Evolutionary conservation across 2,888 invertebrate genomes (phyloP).

Genomic region (Campaea margaritaria): DNA sequence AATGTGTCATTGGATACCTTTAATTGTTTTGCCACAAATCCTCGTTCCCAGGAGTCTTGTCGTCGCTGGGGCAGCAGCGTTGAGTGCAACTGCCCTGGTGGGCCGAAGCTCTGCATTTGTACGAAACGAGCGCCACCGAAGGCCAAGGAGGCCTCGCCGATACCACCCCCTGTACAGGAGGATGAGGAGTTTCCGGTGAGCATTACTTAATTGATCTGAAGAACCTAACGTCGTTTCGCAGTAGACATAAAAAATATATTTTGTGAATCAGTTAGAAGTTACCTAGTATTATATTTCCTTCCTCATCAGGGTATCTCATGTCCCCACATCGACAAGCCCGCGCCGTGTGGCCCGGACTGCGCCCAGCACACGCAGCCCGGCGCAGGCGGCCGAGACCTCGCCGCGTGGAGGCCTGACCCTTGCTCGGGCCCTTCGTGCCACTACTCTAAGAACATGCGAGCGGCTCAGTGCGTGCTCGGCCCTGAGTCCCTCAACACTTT

Average conservation of each 20-base stretch:
- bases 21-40: neutral
- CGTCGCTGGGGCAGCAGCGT: slow-evolving; percentile 62
- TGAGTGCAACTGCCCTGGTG: slow-evolving; percentile 76
- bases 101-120: slow-evolving; percentile 67
- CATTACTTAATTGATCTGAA: no score
- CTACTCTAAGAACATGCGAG: slow-evolving; percentile 66
- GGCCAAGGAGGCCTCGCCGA: slow-evolving; percentile 49
- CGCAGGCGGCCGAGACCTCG: slow-evolving; percentile 47
- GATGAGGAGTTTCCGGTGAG: slow-evolving; percentile 39
- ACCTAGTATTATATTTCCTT: neutral
- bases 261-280: no score
- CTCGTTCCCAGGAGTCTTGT: slow-evolving; percentile 63
- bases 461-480: slow-evolving; percentile 69
- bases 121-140: slow-evolving; percentile 56
- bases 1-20: no score
- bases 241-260: no score
- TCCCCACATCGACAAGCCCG: slow-evolving; percentile 50
- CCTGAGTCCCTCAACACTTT: slow-evolving; percentile 51
- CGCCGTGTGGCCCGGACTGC: slow-evolving; percentile 60
- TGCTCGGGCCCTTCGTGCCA: slow-evolving; percentile 56
- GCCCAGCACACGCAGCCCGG: slow-evolving; percentile 48
- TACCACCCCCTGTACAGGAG: slow-evolving; percentile 36
- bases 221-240: no score
- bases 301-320: slow-evolving; percentile 39
- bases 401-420: slow-evolving; percentile 52